phyloP scores from a whole-genome alignment of 2,797 vertebrate species.

The Gastrophryne carolinensis region DNA sequence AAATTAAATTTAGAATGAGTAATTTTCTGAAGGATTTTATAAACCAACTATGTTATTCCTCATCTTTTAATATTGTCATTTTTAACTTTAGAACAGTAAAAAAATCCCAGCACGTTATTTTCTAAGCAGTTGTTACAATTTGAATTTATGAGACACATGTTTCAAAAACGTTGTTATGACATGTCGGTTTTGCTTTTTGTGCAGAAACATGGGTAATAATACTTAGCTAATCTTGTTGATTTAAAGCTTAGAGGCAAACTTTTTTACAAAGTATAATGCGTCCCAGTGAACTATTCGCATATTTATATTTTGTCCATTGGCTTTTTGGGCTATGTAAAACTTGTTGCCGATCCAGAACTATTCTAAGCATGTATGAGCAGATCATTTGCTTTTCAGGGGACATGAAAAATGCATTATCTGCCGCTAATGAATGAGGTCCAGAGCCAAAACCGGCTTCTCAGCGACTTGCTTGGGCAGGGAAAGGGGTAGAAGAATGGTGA shows the following conservation, averaged over 20 bases:
- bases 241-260: slow-evolving; percentile 4
- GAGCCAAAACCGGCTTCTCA: slow-evolving; percentile 74
- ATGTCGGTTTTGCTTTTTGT: neutral
- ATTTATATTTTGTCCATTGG: slow-evolving; percentile 2
- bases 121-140: neutral
- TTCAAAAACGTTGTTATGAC: neutral
- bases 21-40: too few species aligned
- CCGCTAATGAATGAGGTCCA: slow-evolving; percentile 63
- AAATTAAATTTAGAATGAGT: too few species aligned
- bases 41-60: too few species aligned
- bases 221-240: slow-evolving; percentile 7
- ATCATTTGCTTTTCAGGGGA: slow-evolving; percentile 56
- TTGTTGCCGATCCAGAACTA: slow-evolving; percentile 46
- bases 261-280: neutral
- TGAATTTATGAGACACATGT: neutral
- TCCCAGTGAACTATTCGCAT: slow-evolving; percentile 9
- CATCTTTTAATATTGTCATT: too few species aligned
- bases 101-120: neutral
- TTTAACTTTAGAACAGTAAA: too few species aligned
- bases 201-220: neutral
- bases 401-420: slow-evolving; percentile 56
- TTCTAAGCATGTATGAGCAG: slow-evolving; percentile 24
- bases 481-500: slow-evolving; percentile 71
- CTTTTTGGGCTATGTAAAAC: slow-evolving; percentile 19
- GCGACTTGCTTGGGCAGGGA: slow-evolving; percentile 82